Base-by-base conservation (phyloP, 2,888 invertebrate species). In the Cephus sareptanus region DNA sequence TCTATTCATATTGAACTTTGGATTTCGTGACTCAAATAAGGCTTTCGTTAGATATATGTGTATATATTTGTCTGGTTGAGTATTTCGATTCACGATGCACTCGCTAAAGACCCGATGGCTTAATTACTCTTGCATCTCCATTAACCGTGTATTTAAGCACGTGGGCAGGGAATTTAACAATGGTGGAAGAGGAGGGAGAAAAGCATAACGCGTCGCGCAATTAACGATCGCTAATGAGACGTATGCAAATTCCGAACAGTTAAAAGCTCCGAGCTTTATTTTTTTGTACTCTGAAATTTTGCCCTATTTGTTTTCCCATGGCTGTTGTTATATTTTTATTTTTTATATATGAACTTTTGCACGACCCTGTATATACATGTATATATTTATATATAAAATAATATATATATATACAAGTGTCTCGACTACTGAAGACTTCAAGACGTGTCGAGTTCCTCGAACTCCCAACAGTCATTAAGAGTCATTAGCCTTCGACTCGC, bases 171-270 rank as follows among this genome's bases (percentile, higher is more conserved):
- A 69, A 74, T 34, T 13, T 31, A 73, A 40, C 69, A 76, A 69
- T 69, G 78, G 74, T 76, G 69, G 75, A 56, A 79, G 37, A 82
- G 79, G 78, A 73, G 68, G 77, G 69, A 79, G 78, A 75, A 15
- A 40, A 15, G 40, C 40, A 40, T 40, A 40, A 74, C 78, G 79
- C 80, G 81, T 79, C 76, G 81, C 73, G 81, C 80, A 84, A 84
- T 84, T 84, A 84, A 84, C 84, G 83, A 84, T 85, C 84, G 81
- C 83, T 84, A 85, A 84, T 84, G 84, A 85, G 85, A 84, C 85
- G 80, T 85, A 84, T 84, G 85, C 85, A 84, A 84, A 84, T 84
- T 80, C 77, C 69, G 75, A 77, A 79, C 76, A 81, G 77, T 85
- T 83, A 84, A 85, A n/a, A 84, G 82, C 69, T 35, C 40, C 69